These are phyloP conservation scores for Clytia hemisphaerica DNA, from an alignment of 30 jellyfish, hydroid and myxozoan genomes.

Conservation along the genomic window DNA sequence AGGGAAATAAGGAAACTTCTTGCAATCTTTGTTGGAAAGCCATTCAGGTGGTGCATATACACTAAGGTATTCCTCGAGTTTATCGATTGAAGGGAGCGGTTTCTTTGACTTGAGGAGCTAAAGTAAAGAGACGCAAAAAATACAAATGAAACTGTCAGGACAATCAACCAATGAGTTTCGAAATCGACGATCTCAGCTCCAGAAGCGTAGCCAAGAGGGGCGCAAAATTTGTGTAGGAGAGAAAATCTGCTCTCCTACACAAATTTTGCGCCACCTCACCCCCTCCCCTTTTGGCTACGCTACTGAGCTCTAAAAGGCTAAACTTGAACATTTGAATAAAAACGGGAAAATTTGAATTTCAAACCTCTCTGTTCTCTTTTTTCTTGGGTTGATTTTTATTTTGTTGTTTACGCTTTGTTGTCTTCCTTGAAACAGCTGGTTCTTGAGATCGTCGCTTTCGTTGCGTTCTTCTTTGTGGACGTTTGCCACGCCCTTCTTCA, in stretches of 20 bases:
- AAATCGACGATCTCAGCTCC: too few relatives aligned
- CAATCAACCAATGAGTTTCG: too few relatives aligned
- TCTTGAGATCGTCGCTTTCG: too few relatives aligned
- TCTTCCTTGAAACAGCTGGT: background rate
- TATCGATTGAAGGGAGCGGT: constrained; percentile 42
- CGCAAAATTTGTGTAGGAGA: too few relatives aligned
- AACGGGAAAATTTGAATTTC: background rate
- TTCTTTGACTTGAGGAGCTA: constrained; percentile 16
- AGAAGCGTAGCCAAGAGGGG: too few relatives aligned
- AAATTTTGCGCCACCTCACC: too few relatives aligned
- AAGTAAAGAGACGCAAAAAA: too few relatives aligned
- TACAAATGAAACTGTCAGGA: too few relatives aligned
- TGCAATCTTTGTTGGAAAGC: constrained; percentile 43
- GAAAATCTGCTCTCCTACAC: too few relatives aligned
- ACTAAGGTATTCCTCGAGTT: constrained; percentile 57
- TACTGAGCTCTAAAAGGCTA: background rate
- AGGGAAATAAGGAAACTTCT: constrained; percentile 95
- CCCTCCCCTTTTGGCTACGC: background rate
- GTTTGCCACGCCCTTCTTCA: too few relatives aligned
- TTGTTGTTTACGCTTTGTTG: constrained; percentile 21
- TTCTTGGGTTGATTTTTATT: constrained; percentile 41
- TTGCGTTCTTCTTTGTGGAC: too few relatives aligned
- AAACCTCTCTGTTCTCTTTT: too few relatives aligned
- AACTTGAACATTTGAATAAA: background rate
- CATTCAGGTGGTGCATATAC: constrained; percentile 84